Conservation (phyloP, 2,797 vertebrate species). For the Acestrorhynchus altus region DNA sequence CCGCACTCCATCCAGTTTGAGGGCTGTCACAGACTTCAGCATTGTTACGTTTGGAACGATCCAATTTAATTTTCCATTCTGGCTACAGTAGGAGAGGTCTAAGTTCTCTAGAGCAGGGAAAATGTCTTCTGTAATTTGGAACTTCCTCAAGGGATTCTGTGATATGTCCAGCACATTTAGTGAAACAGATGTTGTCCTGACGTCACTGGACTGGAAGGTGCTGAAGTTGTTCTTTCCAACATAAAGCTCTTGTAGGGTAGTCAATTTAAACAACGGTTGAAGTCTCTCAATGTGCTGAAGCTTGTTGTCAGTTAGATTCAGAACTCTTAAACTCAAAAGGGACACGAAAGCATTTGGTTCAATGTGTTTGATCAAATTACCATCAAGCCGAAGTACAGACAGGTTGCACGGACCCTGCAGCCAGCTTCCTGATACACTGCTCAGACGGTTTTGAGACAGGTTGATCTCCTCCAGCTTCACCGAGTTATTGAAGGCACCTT, state of each 20-base stretch:
- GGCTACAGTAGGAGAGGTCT: background rate
- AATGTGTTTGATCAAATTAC: conserved; percentile 1
- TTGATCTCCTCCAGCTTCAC: conserved; percentile 35
- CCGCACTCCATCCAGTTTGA: conserved; percentile 39
- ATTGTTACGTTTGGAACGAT: background rate
- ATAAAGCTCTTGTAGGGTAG: conserved; percentile 17
- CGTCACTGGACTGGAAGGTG: conserved; percentile 8
- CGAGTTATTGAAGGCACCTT: background rate
- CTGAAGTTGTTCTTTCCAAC: conserved; percentile 35
- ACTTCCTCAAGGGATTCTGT: conserved; percentile 24
- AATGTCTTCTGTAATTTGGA: conserved; percentile 32
- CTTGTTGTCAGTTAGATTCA: conserved; percentile 1
- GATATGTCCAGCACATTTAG: conserved; percentile 37
- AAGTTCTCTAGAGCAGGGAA: conserved; percentile 43
- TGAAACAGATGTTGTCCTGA: background rate
- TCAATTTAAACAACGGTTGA: background rate
- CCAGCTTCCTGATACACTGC: background rate
- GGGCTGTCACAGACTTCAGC: background rate
- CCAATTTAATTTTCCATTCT: background rate
- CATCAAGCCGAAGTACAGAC: background rate
- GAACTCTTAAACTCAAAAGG: background rate
- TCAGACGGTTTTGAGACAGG: conserved; percentile 31
- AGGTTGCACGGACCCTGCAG: background rate
- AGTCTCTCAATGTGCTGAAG: background rate
- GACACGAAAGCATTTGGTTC: background rate